Evolutionary conservation across 1,140 invertebrate species (phyloP), one percentile per base, ranked within the genome.

Genomic region (Scylla paramamosain): DNA sequence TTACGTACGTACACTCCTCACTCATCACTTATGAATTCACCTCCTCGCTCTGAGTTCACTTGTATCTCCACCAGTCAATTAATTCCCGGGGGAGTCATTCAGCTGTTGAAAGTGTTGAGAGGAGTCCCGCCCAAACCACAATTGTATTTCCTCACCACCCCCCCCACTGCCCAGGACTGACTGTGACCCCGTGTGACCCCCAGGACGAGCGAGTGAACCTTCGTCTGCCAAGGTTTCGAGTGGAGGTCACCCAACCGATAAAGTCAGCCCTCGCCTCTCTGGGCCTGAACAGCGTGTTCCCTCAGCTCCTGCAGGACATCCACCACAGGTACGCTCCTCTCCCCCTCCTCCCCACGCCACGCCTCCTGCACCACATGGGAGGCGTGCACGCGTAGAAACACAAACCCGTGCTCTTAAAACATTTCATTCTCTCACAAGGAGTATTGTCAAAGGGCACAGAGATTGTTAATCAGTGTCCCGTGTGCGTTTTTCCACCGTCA

Each of bases 141-240:
- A n/a, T 20, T 77, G 67, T 7, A 25, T n/a, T 20, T 77, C 67
- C n/a, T 77, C 20, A 77, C 20, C n/a, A 25, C 12, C 12, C 6
- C n/a, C n/a, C 67, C 16, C 67, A 1, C 67, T n/a, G 10, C 67
- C 16, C 25, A 7, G 12, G 20, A 77, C 25, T 77, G 67, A n/a
- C 67, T n/a, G 20, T 77, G 6, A 25, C 67, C 20, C 67, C 67
- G 12, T 77, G 25, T 77, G 39, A 14, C 39, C 86, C 20, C 29
- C 91, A 97, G 96, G 96, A 97, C 39, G 97, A 97, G 91, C 95
- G 95, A 14, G 97, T 97, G n/a, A 97, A 97, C 90, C 96, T 97
- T 29, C 95, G 97, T 16, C 93, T 97, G 86, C 97, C 97, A 32
- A 94, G 96, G 87, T 97, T 97, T 89, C 91, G 96, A 16, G 92